Evolutionary conservation across 2,113 vertebrate genomes (phyloP).

Genomic region (Oncorhynchus gorbuscha): DNA sequence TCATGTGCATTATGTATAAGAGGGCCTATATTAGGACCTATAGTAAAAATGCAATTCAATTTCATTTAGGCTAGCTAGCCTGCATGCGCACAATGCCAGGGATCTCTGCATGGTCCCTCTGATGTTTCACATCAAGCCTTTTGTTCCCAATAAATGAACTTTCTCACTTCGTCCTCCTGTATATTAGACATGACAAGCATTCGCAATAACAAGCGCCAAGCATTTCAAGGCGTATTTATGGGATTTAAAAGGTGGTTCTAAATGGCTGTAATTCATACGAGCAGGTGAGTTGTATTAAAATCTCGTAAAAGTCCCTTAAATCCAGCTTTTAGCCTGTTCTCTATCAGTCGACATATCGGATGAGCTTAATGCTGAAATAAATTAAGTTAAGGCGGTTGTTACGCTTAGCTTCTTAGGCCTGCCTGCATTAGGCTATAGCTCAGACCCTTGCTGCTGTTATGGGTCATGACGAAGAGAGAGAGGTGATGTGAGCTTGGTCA

Average conservation of each 20-base stretch:
- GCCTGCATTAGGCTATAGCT: neutral
- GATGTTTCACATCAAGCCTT: slow-evolving; percentile 1
- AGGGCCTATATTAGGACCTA: no score
- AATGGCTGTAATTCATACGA: slow-evolving; percentile 32
- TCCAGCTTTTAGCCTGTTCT: slow-evolving; percentile 28
- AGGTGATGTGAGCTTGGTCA: neutral
- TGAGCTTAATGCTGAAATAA: slow-evolving; percentile 32
- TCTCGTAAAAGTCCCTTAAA: slow-evolving; percentile 41
- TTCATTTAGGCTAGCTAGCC: no score
- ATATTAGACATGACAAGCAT: slow-evolving; percentile 4
- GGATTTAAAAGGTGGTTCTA: slow-evolving; percentile 13
- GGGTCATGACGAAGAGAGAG: neutral
- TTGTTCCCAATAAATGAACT: neutral
- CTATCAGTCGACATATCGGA: slow-evolving; percentile 35
- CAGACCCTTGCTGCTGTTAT: no score
- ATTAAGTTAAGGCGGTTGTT: slow-evolving; percentile 25
- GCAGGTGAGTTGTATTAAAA: slow-evolving; percentile 40
- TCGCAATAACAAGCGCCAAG: slow-evolving; percentile 2
- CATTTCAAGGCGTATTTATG: slow-evolving; percentile 10
- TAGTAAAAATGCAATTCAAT: no score
- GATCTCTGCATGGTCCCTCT: neutral
- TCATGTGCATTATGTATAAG: no score
- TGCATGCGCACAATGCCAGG: no score
- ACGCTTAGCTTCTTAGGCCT: slow-evolving; percentile 30
- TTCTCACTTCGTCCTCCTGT: neutral